phyloP scores from a whole-genome alignment of 2,888 invertebrate species.

The Poecilobothrus nobilitatus region DNA sequence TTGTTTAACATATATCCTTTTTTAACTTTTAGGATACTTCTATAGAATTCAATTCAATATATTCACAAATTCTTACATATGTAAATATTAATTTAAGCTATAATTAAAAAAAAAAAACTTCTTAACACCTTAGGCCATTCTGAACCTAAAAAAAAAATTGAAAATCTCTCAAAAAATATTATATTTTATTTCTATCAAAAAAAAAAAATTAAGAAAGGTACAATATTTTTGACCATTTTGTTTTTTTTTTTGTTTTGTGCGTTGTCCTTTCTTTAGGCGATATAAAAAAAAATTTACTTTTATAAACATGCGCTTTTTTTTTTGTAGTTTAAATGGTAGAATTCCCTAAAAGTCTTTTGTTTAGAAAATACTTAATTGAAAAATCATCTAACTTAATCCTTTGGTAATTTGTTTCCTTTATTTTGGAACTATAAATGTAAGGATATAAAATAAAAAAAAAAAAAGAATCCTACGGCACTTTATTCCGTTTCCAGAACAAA shows the following conservation, averaged over 20 bases:
- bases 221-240: conserved; percentile 1
- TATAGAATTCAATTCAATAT: background rate
- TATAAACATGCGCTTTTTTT: no score
- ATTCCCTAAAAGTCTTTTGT: no score
- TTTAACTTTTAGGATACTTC: background rate
- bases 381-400: no score
- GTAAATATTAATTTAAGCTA: background rate
- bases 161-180: background rate
- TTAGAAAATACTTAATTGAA: no score
- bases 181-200: background rate
- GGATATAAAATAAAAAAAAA: no score
- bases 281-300: background rate
- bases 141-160: background rate
- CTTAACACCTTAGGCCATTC: background rate
- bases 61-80: background rate
- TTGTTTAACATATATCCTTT: no score
- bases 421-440: no score
- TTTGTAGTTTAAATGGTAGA: no score
- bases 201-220: background rate
- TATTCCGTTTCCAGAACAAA: no score
- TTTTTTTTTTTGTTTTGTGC: background rate
- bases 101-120: background rate
- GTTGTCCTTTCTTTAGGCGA: background rate
- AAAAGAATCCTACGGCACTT: no score
- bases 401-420: no score